Conservation (phyloP, 2,888 invertebrate genomes). For the Aelia acuminata region DNA sequence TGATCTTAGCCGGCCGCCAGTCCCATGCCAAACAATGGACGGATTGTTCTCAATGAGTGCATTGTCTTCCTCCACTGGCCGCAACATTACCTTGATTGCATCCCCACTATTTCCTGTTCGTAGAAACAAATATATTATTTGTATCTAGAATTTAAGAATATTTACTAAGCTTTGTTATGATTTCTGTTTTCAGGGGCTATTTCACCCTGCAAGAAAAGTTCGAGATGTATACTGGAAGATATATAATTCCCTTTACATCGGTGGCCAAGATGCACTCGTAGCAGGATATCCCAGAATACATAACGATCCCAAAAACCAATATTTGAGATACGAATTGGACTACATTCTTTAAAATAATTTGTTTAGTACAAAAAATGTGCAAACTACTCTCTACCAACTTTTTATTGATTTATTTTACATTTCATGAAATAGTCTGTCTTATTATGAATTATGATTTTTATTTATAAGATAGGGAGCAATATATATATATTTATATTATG, state of each 20-base stretch:
- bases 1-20: too few species aligned
- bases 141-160: too few species aligned
- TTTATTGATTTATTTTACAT: conserved; percentile 40
- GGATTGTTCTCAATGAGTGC: too few species aligned
- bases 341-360: conserved; percentile 81
- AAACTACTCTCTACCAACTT: not conserved
- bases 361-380: conserved; percentile 22
- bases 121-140: too few species aligned
- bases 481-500: conserved; percentile 10
- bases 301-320: conserved; percentile 96
- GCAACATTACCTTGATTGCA: too few species aligned
- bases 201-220: conserved; percentile 99
- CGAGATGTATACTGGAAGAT: conserved; percentile 99
- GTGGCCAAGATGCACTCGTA: conserved; percentile 97
- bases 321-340: conserved; percentile 92
- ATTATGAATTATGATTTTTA: not conserved
- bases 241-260: conserved; percentile 98
- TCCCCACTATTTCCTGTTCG: too few species aligned
- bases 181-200: conserved; percentile 81
- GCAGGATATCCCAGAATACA: conserved; percentile 97
- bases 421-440: not conserved
- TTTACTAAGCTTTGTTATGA: not conserved
- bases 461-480: not conserved
- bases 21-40: too few species aligned
- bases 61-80: too few species aligned